Conservation (phyloP, 1,140 invertebrate species). For the Palaemon carinicauda region DNA sequence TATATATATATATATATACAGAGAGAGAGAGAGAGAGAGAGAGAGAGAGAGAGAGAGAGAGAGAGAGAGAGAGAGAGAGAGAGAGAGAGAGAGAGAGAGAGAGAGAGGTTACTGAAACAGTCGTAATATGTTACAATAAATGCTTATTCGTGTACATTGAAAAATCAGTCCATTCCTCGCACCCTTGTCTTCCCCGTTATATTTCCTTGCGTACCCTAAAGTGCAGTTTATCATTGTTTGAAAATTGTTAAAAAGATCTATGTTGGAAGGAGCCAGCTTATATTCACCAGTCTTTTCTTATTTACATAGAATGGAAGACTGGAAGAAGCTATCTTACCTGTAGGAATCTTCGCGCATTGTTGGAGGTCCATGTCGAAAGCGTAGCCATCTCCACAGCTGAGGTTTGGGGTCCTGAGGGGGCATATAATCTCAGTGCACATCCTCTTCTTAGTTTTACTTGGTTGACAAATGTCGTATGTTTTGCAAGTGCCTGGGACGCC, state of each 20-base stretch:
- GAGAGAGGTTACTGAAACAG: neutral
- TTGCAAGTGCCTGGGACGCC: slow-evolving; percentile 26
- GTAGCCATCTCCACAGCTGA: slow-evolving; percentile 18
- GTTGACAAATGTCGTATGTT: neutral
- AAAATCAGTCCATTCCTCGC: too few species aligned
- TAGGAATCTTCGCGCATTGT: neutral
- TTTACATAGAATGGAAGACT: too few species aligned
- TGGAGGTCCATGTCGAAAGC: slow-evolving; percentile 2
- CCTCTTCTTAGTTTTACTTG: neutral
- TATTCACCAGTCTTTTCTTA: too few species aligned
- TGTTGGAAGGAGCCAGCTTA: too few species aligned
- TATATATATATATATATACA: neutral
- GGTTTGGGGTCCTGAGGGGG: neutral
- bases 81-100: neutral
- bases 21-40: neutral
- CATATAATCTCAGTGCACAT: slow-evolving; percentile 12
- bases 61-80: neutral
- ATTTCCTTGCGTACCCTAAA: too few species aligned
- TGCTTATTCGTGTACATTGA: neutral
- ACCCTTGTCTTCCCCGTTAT: too few species aligned
- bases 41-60: neutral
- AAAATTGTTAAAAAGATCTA: too few species aligned
- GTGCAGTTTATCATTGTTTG: too few species aligned
- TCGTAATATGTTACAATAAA: neutral
- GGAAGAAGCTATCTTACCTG: neutral